These are phyloP conservation scores for Pheosia gnoma DNA, from an alignment of 2,888 invertebrate genomes.

Conservation along the genomic window DNA sequence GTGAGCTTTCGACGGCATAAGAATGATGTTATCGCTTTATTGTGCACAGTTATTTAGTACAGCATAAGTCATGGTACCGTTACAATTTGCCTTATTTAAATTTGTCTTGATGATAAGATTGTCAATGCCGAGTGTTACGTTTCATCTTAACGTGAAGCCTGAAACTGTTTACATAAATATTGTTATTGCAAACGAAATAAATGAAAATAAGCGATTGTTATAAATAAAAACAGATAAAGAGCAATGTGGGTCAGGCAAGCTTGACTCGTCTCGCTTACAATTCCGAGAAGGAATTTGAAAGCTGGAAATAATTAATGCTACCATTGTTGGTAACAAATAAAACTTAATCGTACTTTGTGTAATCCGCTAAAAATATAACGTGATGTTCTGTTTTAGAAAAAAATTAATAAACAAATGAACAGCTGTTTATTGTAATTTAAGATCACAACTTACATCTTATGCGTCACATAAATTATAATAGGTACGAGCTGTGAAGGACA, in stretches of 20 bases:
- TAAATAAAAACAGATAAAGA: slow-evolving; percentile 20
- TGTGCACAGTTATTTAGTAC: slow-evolving; percentile 18
- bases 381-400: not conserved
- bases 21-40: slow-evolving; percentile 24
- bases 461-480: slow-evolving; percentile 42
- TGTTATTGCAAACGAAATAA: not conserved
- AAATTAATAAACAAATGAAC: not conserved
- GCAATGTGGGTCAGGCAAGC: slow-evolving; percentile 40
- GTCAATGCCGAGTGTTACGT: not conserved
- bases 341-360: slow-evolving; percentile 18
- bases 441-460: slow-evolving; percentile 37
- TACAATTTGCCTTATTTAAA: slow-evolving; percentile 25
- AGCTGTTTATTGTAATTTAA: slow-evolving; percentile 20
- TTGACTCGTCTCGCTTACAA: slow-evolving; percentile 24
- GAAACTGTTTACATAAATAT: not conserved
- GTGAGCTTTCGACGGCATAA: slow-evolving; percentile 22
- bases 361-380: not conserved
- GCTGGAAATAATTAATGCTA: slow-evolving; percentile 38
- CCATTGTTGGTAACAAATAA: slow-evolving; percentile 49
- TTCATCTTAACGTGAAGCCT: not conserved
- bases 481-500: slow-evolving; percentile 34
- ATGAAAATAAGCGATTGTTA: slow-evolving; percentile 4
- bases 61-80: slow-evolving; percentile 23
- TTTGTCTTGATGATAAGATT: slow-evolving; percentile 24
- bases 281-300: slow-evolving; percentile 43